A percentile compares a stretch with the other conserved stretches of the same genome.
These are phyloP conservation scores for Mastomys coucha DNA, from an alignment of 2,113 vertebrate species.

Conservation along the genomic window DNA sequence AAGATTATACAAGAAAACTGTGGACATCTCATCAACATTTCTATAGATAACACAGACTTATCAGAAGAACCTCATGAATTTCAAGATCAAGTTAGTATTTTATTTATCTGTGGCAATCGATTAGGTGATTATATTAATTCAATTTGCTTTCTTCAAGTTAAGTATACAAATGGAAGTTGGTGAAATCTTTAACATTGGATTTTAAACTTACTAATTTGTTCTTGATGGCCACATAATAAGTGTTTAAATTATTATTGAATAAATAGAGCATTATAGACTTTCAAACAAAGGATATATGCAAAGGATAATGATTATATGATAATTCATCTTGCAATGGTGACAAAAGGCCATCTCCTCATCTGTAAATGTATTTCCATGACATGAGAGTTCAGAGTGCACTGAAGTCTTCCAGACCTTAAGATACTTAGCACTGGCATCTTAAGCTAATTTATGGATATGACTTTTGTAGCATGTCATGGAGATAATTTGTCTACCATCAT, in stretches of 20 bases:
- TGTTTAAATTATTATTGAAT: conserved; percentile 44
- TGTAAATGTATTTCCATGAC: conserved; percentile 48
- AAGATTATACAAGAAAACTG: neutral
- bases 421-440: conserved; percentile 61
- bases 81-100: conserved; percentile 22
- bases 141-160: conserved; percentile 42
- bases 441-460: conserved; percentile 73
- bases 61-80: neutral
- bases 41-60: neutral
- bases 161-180: neutral
- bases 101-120: neutral
- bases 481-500: conserved; percentile 77
- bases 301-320: conserved; percentile 22
- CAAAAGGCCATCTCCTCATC: conserved; percentile 47
- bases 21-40: neutral
- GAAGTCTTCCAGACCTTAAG: conserved; percentile 58
- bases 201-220: conserved; percentile 1
- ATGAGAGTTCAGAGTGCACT: conserved; percentile 54
- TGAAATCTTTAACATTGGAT: conserved; percentile 9
- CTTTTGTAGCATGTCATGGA: conserved; percentile 69
- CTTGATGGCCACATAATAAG: neutral
- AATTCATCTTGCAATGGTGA: conserved; percentile 27
- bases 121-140: conserved; percentile 13
- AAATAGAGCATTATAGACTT: conserved; percentile 33
- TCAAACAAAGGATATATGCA: neutral